Percentiles rank a stretch among this genome's conserved stretches.
phyloP scores from a whole-genome alignment of 2,797 vertebrate species.

The Coregonus suidteri region DNA sequence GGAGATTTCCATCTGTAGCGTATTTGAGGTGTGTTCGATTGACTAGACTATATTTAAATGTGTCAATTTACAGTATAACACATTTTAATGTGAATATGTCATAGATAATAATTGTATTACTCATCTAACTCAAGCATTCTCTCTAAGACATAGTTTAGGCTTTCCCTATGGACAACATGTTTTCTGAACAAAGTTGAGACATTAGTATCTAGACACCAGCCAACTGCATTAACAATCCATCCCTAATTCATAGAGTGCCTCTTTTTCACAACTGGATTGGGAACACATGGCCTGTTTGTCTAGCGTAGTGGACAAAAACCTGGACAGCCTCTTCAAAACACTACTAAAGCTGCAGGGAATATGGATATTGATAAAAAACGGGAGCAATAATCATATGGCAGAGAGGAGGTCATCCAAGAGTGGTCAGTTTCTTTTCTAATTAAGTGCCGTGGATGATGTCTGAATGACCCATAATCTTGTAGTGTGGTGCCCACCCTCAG shows the following conservation, averaged over 20 bases:
- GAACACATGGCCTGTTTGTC: conserved; percentile 13
- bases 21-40: background rate
- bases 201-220: background rate
- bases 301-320: conserved; percentile 20
- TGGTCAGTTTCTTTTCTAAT: conserved; percentile 16
- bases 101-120: background rate
- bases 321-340: conserved; percentile 25
- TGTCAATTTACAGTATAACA: background rate
- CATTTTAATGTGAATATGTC: background rate
- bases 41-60: background rate
- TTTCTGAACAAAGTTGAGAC: conserved; percentile 1
- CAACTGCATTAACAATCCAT: conserved; percentile 1
- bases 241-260: background rate
- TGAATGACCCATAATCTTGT: conserved; percentile 28
- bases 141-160: background rate
- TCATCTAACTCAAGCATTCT: background rate
- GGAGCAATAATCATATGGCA: conserved; percentile 57
- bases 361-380: conserved; percentile 59
- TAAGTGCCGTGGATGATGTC: conserved; percentile 12
- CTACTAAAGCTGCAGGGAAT: conserved; percentile 32
- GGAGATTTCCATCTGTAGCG: background rate
- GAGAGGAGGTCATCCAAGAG: conserved; percentile 12
- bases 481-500: conserved; percentile 11
- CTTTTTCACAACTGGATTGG: conserved; percentile 11
- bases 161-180: background rate